phyloP scores from a whole-genome alignment of 2,113 vertebrate genomes.

The Ictidomys tridecemlineatus region DNA sequence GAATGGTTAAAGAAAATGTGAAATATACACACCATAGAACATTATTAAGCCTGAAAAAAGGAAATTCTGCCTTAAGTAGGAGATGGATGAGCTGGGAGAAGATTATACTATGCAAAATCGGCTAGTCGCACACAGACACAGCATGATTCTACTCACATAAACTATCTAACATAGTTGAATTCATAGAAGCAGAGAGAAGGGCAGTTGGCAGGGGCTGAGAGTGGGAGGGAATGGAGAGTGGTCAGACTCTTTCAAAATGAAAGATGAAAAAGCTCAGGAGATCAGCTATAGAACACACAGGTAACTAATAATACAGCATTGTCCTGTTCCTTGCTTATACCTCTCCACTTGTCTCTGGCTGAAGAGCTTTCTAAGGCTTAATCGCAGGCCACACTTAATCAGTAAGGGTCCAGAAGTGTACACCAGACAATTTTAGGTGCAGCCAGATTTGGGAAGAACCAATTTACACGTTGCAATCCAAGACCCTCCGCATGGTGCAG shows the following conservation, averaged over 20 bases:
- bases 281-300: background rate
- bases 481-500: background rate
- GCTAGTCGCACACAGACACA: background rate
- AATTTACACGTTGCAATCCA: background rate
- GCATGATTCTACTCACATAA: background rate
- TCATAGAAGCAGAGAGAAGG: background rate
- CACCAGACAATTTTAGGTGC: background rate
- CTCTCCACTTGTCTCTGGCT: background rate
- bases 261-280: background rate
- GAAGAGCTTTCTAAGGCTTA: background rate
- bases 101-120: background rate
- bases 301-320: background rate
- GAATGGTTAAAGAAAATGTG: background rate
- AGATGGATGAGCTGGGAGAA: background rate
- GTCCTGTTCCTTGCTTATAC: background rate
- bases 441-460: background rate
- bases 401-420: background rate
- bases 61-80: background rate
- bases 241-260: background rate
- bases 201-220: background rate
- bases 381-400: background rate
- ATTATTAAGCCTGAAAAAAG: background rate
- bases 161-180: background rate
- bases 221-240: background rate
- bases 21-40: too few species aligned